A percentile compares a stretch with the other conserved stretches of the same genome.
Conservation (phyloP, 2,888 invertebrate genomes). For the Cecidostiba fungosa region DNA sequence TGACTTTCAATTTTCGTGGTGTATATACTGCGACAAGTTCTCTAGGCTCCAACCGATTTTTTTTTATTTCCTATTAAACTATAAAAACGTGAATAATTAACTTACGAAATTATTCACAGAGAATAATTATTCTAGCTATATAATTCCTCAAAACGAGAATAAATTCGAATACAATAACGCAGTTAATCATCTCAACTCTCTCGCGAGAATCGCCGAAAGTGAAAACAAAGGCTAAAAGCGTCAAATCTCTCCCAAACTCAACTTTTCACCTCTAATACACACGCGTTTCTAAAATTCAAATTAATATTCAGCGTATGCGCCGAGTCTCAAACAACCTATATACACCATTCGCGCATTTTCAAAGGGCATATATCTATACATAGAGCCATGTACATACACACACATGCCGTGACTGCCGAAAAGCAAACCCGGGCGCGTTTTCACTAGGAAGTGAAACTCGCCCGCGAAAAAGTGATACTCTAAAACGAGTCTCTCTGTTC, state of each 20-base stretch:
- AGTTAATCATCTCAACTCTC: neutral
- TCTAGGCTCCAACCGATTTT: too few relatives aligned
- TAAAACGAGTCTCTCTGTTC: slow-evolving; percentile 1
- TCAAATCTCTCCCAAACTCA: slow-evolving; percentile 20
- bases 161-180: too few relatives aligned
- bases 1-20: too few relatives aligned
- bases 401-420: slow-evolving; percentile 48
- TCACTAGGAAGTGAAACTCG: slow-evolving; percentile 64
- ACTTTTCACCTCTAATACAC: neutral
- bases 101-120: too few relatives aligned
- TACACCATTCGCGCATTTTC: neutral
- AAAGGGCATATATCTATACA: neutral
- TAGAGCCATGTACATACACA: slow-evolving; percentile 2
- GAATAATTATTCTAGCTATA: too few relatives aligned
- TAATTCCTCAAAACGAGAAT: too few relatives aligned
- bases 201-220: neutral
- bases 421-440: slow-evolving; percentile 37
- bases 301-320: slow-evolving; percentile 46
- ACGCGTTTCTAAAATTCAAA: slow-evolving; percentile 34
- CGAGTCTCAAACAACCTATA: neutral
- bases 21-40: too few relatives aligned
- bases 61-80: too few relatives aligned
- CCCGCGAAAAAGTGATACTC: slow-evolving; percentile 57
- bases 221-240: neutral
- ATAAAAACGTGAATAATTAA: too few relatives aligned